Conservation (phyloP, 2,888 invertebrate species). For the Ecliptopera silaceata region DNA sequence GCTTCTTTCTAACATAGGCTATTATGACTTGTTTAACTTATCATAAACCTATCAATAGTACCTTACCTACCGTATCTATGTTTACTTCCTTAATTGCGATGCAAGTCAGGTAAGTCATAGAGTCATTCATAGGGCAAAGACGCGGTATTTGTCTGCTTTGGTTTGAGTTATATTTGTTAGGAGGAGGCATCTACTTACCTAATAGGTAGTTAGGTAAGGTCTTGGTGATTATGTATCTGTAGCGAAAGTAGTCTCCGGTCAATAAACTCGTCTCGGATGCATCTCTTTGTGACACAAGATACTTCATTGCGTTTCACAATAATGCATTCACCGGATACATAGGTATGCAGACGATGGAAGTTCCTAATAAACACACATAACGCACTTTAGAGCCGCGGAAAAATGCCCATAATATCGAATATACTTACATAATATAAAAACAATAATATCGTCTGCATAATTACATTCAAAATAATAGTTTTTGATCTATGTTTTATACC, state of each 20-base stretch:
- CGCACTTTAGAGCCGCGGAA: too few species aligned
- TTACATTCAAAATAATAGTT: too few species aligned
- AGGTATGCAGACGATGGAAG: slow-evolving; percentile 12
- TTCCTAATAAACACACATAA: not conserved
- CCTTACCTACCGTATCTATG: too few species aligned
- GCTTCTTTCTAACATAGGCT: too few species aligned
- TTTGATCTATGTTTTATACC: too few species aligned
- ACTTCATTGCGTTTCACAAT: slow-evolving; percentile 55
- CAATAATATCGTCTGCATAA: too few species aligned
- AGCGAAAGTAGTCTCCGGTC: slow-evolving; percentile 71
- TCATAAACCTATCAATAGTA: too few species aligned
- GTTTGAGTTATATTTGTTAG: slow-evolving; percentile 26
- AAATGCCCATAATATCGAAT: too few species aligned
- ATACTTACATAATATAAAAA: too few species aligned
- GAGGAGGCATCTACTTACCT: not conserved
- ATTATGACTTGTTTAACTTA: too few species aligned
- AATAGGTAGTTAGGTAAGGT: slow-evolving; percentile 32
- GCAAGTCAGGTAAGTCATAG: slow-evolving; percentile 39
- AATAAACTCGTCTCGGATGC: slow-evolving; percentile 61
- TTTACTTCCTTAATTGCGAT: slow-evolving; percentile 23
- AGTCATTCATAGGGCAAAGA: slow-evolving; percentile 40
- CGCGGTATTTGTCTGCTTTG: slow-evolving; percentile 31
- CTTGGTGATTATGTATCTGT: slow-evolving; percentile 47
- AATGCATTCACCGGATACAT: slow-evolving; percentile 46
- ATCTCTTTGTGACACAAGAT: slow-evolving; percentile 55